These are phyloP conservation scores for Drosophila fungiperda DNA, from an alignment of 2,888 invertebrate genomes.

Conservation along the genomic window DNA sequence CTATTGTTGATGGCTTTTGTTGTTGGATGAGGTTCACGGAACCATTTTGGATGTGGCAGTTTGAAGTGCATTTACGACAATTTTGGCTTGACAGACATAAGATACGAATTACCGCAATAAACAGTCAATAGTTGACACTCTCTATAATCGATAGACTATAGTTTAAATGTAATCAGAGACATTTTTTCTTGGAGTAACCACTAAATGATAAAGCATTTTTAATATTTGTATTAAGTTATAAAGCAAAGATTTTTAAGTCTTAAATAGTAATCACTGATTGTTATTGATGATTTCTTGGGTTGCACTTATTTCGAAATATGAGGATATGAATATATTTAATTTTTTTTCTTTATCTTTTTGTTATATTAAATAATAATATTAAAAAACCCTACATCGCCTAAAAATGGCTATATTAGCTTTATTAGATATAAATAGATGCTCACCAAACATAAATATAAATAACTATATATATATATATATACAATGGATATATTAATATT, in stretches of 20 bases:
- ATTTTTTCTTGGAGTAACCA: neutral
- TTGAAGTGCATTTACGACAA: neutral
- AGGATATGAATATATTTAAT: too few relatives aligned
- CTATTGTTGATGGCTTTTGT: constrained; percentile 16
- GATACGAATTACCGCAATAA: neutral
- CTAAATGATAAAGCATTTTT: too few relatives aligned
- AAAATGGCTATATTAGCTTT: too few relatives aligned
- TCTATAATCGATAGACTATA: too few relatives aligned
- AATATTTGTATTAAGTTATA: neutral
- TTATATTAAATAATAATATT: too few relatives aligned
- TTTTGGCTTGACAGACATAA: neutral
- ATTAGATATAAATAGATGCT: too few relatives aligned
- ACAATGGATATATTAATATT: too few relatives aligned
- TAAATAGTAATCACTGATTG: neutral
- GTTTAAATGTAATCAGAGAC: neutral
- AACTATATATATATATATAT: too few relatives aligned
- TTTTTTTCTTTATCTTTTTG: too few relatives aligned
- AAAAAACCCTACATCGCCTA: too few relatives aligned
- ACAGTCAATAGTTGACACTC: neutral
- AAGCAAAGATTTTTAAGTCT: neutral
- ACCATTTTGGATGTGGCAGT: neutral
- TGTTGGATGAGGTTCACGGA: neutral
- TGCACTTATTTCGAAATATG: too few relatives aligned
- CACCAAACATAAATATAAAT: too few relatives aligned
- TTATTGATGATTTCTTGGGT: neutral